Evolutionary conservation across 2,797 vertebrate species (phyloP).

Genomic region (Tamandua tetradactyla): DNA sequence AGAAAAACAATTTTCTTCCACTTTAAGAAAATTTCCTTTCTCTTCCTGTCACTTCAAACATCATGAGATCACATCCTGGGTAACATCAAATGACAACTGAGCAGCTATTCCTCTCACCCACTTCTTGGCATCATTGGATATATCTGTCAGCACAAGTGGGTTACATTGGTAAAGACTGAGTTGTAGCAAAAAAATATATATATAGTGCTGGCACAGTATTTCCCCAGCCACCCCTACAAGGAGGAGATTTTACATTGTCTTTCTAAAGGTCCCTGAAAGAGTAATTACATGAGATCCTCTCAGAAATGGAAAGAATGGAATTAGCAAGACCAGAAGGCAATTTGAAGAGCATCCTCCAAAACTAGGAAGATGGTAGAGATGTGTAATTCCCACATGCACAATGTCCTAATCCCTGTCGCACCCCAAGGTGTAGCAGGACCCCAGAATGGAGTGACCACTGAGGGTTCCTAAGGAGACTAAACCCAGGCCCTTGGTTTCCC

Average conservation of each 20-base stretch:
- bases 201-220: not conserved
- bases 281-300: not conserved
- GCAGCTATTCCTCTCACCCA: not conserved
- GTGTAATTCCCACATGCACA: not conserved
- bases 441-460: not conserved
- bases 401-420: not conserved
- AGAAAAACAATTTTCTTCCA: not conserved
- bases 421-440: not conserved
- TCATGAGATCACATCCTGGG: not conserved
- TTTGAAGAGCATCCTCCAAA: not conserved
- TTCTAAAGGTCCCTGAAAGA: not conserved
- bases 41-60: not conserved
- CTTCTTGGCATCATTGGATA: not conserved
- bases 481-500: not conserved
- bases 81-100: not conserved
- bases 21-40: not conserved
- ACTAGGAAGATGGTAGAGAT: not conserved
- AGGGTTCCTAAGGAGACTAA: not conserved
- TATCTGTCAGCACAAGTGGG: not conserved
- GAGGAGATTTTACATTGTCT: not conserved
- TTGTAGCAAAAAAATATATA: not conserved
- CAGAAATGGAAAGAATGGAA: not conserved
- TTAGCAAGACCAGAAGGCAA: not conserved
- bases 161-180: not conserved
- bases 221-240: not conserved